Base-by-base conservation (phyloP, 1,140 invertebrate genomes). In the Lethocerus indicus region DNA sequence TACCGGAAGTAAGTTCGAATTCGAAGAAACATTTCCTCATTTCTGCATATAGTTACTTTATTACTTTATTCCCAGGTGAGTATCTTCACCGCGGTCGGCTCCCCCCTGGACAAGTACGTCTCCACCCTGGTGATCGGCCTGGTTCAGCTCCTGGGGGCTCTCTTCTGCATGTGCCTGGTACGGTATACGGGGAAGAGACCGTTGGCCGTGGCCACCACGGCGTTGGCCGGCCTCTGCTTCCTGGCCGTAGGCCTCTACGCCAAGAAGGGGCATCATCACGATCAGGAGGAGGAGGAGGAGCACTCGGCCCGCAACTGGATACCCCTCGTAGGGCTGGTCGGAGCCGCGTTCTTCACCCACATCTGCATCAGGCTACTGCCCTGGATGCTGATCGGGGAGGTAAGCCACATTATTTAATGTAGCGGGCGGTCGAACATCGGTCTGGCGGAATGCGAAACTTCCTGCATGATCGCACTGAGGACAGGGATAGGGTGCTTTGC, bases 311-410 rank as follows among this genome's bases (percentile, higher is more conserved):
- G n/a, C n/a, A n/a, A n/a, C 0, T 85, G 81, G 81, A 59, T 84
- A 4, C 81, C 83, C 0, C 68, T 75, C 4, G 71, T 70, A 0
- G 66, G 82, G 0, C 61, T 87, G 18, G 70, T 84, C 40, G 56
- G 68, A 1, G 64, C 75, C 1, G 81, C 81, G 1, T 78, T 84
- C 52, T 64, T 80, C 14, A 72, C 77, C 0, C 79, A 83, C 53
- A 62, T 74, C 2, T 78, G 79, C 0, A 79, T 85, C 16, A 64
- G 79, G 41, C 62, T 81, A 25, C 57, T 87, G 3, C 81, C 82
- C 6, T 87, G 82, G 82, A 72, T 87, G 37, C 66, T 87, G 2
- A 78, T 80, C 27, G 81, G 80, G 20, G 82, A 85, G 62, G 76
- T 80, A 3, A 68, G n/a, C n/a, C n/a, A n/a, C n/a, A n/a, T n/a